Conservation (phyloP, 2,113 vertebrate genomes). For the Rissa tridactyla region DNA sequence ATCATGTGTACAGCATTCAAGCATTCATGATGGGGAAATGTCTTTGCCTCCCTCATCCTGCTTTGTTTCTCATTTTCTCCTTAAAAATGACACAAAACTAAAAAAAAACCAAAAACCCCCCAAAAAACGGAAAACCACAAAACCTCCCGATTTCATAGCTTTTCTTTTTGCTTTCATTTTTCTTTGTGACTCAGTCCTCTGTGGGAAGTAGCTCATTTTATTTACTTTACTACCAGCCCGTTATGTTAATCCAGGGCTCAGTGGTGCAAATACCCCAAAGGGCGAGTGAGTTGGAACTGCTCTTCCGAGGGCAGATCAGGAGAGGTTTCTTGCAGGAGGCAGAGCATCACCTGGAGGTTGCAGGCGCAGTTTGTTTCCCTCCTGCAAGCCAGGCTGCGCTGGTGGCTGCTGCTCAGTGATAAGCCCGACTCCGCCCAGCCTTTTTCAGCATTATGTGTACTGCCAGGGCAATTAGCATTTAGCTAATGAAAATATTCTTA, state of each 20-base stretch:
- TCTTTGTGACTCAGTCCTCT: neutral
- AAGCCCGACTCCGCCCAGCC: neutral
- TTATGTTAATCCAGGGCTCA: neutral
- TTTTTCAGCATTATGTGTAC: neutral
- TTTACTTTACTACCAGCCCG: neutral
- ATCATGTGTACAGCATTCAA: neutral
- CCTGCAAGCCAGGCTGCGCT: neutral
- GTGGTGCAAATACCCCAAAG: neutral
- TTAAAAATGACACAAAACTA: neutral
- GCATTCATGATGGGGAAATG: constrained; percentile 10
- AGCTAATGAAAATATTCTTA: neutral
- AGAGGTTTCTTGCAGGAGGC: neutral
- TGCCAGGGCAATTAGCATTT: neutral
- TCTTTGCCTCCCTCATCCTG: neutral
- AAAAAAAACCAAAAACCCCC: neutral
- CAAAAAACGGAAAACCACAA: accelerated
- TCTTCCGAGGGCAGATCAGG: neutral
- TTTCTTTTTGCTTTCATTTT: neutral
- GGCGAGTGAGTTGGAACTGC: neutral
- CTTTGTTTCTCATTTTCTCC: neutral
- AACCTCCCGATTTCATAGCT: neutral
- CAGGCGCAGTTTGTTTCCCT: neutral
- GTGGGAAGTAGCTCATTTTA: neutral
- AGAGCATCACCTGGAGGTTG: neutral
- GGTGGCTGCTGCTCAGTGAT: neutral